These are phyloP conservation scores for Thaleichthys pacificus DNA, from an alignment of 2,797 vertebrate genomes.

Conservation along the genomic window DNA sequence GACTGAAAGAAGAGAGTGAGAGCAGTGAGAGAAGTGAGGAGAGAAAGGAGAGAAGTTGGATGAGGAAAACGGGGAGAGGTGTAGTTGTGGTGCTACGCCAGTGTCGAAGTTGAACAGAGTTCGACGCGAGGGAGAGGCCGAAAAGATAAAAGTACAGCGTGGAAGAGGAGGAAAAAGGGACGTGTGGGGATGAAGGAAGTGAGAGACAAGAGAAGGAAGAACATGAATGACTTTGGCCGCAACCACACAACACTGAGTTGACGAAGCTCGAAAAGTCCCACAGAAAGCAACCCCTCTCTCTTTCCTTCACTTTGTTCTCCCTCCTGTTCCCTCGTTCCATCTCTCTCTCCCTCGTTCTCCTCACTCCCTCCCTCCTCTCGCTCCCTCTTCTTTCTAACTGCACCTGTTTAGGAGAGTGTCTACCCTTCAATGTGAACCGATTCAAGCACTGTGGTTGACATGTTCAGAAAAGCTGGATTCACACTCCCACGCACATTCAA, in stretches of 20 bases:
- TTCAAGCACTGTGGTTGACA: not conserved
- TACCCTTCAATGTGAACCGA: not conserved
- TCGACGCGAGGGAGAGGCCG: conserved; percentile 18
- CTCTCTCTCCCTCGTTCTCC: not conserved
- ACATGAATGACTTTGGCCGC: not conserved
- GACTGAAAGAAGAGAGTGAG: conserved; percentile 23
- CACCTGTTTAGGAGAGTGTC: not conserved
- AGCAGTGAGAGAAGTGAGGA: conserved; percentile 39
- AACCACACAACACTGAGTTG: too few relatives aligned
- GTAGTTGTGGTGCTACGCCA: too few relatives aligned
- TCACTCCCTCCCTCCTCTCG: too few relatives aligned
- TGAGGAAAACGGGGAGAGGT: not conserved
- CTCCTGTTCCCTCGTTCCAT: too few relatives aligned
- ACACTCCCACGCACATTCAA: not conserved
- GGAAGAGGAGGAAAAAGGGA: conserved; percentile 14
- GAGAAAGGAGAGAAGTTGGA: not conserved
- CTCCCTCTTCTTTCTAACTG: not conserved
- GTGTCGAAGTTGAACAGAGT: not conserved
- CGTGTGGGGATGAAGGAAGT: conserved; percentile 46
- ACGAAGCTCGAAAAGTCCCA: not conserved
- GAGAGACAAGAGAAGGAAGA: conserved; percentile 8
- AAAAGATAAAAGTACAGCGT: conserved; percentile 45
- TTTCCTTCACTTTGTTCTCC: not conserved
- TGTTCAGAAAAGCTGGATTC: not conserved
- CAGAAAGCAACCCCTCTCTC: not conserved